phyloP scores from a whole-genome alignment of 2,113 vertebrate species.

The Nanorana parkeri region DNA sequence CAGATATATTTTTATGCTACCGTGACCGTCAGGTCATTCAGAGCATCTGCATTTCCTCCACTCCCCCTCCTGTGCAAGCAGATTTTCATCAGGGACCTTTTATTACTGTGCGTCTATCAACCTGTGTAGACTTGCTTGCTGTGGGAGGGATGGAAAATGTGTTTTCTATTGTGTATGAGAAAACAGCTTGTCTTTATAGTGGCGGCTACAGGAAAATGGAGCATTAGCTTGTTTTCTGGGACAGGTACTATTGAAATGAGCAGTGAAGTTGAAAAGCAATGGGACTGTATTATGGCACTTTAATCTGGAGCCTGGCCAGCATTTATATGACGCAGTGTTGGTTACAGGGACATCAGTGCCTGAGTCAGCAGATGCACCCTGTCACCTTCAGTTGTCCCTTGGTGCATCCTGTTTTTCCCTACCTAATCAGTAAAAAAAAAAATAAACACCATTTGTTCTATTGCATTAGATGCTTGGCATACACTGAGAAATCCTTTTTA shows the following conservation, averaged over 20 bases:
- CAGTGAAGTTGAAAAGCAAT: not conserved
- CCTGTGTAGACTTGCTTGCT: conserved; percentile 21
- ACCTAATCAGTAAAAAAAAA: not conserved
- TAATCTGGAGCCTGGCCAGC: not conserved
- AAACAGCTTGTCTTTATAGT: not conserved
- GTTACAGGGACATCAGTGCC: not conserved
- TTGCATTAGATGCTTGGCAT: no score
- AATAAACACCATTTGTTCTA: not conserved
- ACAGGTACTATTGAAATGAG: not conserved
- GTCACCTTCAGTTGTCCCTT: not conserved
- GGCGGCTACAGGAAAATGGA: not conserved
- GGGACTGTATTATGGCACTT: no score
- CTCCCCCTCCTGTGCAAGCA: conserved; percentile 19
- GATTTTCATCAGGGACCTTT: not conserved
- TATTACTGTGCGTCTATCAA: conserved; percentile 12
- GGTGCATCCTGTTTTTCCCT: no score
- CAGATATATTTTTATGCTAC: not conserved
- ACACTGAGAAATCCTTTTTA: no score
- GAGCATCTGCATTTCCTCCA: conserved; percentile 22
- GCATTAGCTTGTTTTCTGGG: not conserved
- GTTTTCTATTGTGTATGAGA: not conserved
- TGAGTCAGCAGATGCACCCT: not conserved
- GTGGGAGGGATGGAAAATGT: conserved; percentile 5
- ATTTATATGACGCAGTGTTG: not conserved
- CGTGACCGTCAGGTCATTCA: not conserved